Evolutionary conservation across 2,888 invertebrate species (phyloP).

Genomic region (Andrena trimmerana): DNA sequence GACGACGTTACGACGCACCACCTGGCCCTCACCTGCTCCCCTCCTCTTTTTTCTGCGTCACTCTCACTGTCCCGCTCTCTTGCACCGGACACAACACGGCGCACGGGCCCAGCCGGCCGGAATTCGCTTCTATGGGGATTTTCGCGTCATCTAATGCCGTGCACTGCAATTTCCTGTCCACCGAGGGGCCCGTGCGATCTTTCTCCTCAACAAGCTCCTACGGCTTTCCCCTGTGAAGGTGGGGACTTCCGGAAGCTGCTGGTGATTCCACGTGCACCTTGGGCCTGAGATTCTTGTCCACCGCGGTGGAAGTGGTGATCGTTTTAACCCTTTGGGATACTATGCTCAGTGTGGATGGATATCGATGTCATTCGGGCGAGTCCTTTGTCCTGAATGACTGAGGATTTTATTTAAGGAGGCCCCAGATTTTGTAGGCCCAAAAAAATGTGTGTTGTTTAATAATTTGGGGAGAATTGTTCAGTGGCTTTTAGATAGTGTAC

Average conservation of each 20-base stretch:
- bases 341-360: no score
- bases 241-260: conserved; percentile 3
- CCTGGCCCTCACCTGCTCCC: conserved; percentile 80
- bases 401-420: no score
- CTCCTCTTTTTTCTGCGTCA: conserved; percentile 49
- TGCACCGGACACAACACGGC: conserved; percentile 63
- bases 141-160: conserved; percentile 49
- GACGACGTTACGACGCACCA: conserved; percentile 59
- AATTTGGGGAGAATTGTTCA: no score
- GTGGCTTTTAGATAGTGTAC: no score
- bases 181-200: conserved; percentile 5
- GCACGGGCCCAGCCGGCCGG: conserved; percentile 72
- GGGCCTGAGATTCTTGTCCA: no score
- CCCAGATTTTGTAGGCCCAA: no score
- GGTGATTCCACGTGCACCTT: neutral
- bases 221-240: conserved; percentile 14
- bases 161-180: conserved; percentile 22
- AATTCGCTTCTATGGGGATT: conserved; percentile 62
- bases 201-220: neutral
- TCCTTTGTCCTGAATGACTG: no score
- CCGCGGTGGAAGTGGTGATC: no score
- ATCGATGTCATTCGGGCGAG: no score
- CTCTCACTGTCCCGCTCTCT: conserved; percentile 41
- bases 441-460: no score
- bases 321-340: no score